These are phyloP conservation scores for Parauchenoglanis ngamensis DNA, from an alignment of 2,797 vertebrate species.

Conservation along the genomic window DNA sequence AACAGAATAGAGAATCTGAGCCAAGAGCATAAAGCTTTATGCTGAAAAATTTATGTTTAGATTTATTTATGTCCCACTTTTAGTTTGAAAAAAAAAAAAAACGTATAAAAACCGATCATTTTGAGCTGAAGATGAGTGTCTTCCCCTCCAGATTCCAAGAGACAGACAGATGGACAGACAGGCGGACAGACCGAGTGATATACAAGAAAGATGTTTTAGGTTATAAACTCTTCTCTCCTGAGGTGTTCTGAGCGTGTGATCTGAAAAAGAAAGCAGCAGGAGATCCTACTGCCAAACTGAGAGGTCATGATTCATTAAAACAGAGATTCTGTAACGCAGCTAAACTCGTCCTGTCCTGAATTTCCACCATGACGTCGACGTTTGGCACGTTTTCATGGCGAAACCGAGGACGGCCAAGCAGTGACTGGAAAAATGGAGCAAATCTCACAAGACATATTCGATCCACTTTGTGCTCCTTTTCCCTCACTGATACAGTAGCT, in stretches of 20 bases:
- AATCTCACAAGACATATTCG: conserved; percentile 21
- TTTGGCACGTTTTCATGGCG: not conserved
- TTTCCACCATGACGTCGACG: conserved; percentile 32
- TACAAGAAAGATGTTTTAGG: conserved; percentile 28
- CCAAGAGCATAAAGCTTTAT: conserved; percentile 15
- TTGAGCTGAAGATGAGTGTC: not conserved
- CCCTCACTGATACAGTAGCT: conserved; percentile 22
- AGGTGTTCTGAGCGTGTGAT: conserved; percentile 5
- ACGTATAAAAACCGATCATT: not conserved
- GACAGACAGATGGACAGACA: not conserved
- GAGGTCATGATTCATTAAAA: conserved; percentile 36
- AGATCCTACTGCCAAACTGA: conserved; percentile 5
- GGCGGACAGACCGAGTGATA: not conserved
- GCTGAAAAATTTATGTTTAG: not conserved
- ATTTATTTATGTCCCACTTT: not conserved
- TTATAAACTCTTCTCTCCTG: conserved; percentile 8
- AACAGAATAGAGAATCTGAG: not conserved
- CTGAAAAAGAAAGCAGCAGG: conserved; percentile 16
- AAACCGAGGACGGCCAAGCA: conserved; percentile 16
- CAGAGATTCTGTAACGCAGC: conserved; percentile 17
- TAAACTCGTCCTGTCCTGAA: conserved; percentile 24
- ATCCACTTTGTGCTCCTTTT: conserved; percentile 10
- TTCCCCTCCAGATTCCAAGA: not conserved
- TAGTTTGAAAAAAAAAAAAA: not conserved
- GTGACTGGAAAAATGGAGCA: conserved; percentile 23